Evolutionary conservation across 2,113 vertebrate species (phyloP), one percentile per base, ranked within the genome.

Genomic region (Xiphophorus maculatus): DNA sequence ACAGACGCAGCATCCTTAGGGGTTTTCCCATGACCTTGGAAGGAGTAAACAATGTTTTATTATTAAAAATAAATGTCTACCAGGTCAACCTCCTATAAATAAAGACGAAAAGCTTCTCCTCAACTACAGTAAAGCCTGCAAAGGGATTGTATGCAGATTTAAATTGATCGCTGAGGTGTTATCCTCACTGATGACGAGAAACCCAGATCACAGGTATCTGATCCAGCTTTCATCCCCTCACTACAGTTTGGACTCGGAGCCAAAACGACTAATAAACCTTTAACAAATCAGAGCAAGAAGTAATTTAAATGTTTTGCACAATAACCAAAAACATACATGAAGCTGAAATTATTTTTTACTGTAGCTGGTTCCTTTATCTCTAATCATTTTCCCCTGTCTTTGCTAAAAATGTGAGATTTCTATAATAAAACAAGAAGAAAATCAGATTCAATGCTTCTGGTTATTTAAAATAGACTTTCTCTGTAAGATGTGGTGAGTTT

Each of bases 1-100:
- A 99, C 98, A 58, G 98, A 99, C 3, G 98, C 98, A 30, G 98
- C 98, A 93, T 99, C 98, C 95, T 99, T 98, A 3, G 97, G 97
- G 63, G 97, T 99, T 95, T 99, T 99, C 30, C 98, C 98, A 81
- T 99, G 98, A 92, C 97, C 98, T 99, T 89, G 65, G 30, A 4
- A 86, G 79, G 37, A 35, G 71, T 12, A 80, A 35, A 76, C 4
- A 76, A 48, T 6, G 2, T 8, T 6, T 2, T 5, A 25, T 73
- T 30, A 65, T 4, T 32, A 63, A 0, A 37, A 28, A 58, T 1
- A 1, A 27, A 3, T 25, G 28, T 29, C 1, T 27, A 44, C 8
- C 4, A 4, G 15, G 28, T 51, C 10, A 51, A 42, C 51, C 51
- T 51, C 29, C 5, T 69, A 17, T 4, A 17, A 66, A 11, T 27